Conservation (phyloP, 1,140 invertebrate genomes). For the Marisa cornuarietis region DNA sequence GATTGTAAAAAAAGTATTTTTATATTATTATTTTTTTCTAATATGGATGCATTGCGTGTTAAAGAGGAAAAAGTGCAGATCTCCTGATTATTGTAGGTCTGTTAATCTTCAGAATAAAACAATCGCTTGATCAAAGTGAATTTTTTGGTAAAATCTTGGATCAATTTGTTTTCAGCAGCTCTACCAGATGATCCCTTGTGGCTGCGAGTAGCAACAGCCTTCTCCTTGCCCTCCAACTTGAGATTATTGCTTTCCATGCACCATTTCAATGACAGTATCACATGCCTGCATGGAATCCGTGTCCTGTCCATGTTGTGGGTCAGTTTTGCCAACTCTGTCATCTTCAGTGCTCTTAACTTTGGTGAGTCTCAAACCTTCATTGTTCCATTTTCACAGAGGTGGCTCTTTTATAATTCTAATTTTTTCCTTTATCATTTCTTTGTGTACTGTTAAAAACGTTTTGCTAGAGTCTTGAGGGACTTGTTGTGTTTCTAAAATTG, state of each 20-base stretch:
- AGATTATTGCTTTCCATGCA: background rate
- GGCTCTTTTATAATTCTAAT: too few species aligned
- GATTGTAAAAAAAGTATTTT: too few species aligned
- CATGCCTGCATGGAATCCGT: slow-evolving; percentile 29
- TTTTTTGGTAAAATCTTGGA: background rate
- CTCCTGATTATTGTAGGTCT: too few species aligned
- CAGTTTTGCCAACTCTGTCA: slow-evolving; percentile 18
- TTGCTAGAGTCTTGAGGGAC: background rate
- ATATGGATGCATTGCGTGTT: too few species aligned
- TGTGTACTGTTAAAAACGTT: too few species aligned
- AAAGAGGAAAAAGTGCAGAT: too few species aligned
- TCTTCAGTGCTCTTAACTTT: slow-evolving; percentile 16
- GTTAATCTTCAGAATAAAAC: too few species aligned
- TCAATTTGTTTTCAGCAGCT: background rate
- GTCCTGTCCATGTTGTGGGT: slow-evolving; percentile 32
- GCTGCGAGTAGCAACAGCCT: slow-evolving; percentile 19
- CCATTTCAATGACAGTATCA: background rate
- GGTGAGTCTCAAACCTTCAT: background rate
- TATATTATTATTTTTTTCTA: too few species aligned
- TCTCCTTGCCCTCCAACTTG: slow-evolving; percentile 11
- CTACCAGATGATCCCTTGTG: slow-evolving; percentile 9
- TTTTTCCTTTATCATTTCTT: too few species aligned
- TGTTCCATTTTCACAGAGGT: too few species aligned
- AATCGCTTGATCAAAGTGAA: too few species aligned
- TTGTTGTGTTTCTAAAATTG: background rate